A percentile compares a stretch with the other conserved stretches of the same genome.
These are phyloP conservation scores for Drosophila suzukii DNA, from an alignment of 1,140 invertebrate species.

Conservation along the genomic window DNA sequence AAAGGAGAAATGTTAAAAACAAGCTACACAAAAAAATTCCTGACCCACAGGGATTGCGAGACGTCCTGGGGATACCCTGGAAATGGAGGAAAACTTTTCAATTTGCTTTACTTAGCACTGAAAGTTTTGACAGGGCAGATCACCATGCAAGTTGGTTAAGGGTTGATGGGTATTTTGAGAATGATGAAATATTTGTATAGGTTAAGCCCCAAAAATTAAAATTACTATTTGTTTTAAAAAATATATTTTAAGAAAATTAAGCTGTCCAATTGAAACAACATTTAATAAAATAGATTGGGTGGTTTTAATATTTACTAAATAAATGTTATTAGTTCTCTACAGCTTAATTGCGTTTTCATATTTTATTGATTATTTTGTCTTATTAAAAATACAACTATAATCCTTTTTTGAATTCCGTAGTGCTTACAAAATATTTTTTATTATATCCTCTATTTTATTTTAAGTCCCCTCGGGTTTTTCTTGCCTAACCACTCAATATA, in stretches of 20 bases:
- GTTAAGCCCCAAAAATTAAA: too few relatives aligned
- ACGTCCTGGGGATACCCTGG: slow-evolving; percentile 16
- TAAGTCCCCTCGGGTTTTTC: background rate
- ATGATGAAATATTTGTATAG: background rate
- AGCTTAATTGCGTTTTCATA: too few relatives aligned
- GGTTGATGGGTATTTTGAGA: background rate
- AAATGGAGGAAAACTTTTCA: background rate
- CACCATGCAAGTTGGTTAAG: background rate
- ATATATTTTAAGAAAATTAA: too few relatives aligned
- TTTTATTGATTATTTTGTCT: too few relatives aligned
- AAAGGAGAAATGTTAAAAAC: slow-evolving; percentile 59
- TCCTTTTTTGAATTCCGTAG: too few relatives aligned
- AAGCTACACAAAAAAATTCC: slow-evolving; percentile 38
- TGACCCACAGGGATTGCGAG: background rate
- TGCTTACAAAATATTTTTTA: too few relatives aligned
- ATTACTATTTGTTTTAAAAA: too few relatives aligned
- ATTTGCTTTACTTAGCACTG: background rate
- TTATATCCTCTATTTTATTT: background rate
- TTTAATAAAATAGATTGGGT: too few relatives aligned
- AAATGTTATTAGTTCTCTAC: too few relatives aligned
- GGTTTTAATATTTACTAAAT: too few relatives aligned
- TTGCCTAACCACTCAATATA: background rate
- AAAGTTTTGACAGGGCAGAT: background rate
- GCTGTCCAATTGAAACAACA: too few relatives aligned
- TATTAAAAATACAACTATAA: too few relatives aligned